Evolutionary conservation across 2,888 invertebrate species (phyloP).

Genomic region (Eupithecia centaureata): DNA sequence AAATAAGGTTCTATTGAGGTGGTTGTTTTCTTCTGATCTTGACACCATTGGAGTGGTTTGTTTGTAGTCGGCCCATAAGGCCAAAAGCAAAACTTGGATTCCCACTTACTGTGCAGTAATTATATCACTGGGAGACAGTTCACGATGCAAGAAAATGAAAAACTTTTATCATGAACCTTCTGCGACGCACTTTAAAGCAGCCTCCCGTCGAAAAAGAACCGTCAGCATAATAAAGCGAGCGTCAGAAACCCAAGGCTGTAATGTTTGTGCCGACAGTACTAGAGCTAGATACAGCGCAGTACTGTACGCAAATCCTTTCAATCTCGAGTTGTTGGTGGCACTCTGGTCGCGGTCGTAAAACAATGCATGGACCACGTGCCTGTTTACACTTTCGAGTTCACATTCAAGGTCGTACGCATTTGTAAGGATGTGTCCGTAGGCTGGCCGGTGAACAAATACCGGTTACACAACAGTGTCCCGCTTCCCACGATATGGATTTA

Average conservation of each 20-base stretch:
- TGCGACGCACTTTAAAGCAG: neutral
- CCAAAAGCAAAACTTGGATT: neutral
- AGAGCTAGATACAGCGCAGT: constrained; percentile 1
- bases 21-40: neutral
- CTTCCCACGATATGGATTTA: constrained; percentile 77
- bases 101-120: no score
- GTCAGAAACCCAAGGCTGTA: neutral
- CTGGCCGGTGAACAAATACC: constrained; percentile 79
- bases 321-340: constrained; percentile 58
- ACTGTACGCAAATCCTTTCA: constrained; percentile 42
- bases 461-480: constrained; percentile 80
- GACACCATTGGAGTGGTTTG: neutral
- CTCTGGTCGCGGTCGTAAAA: constrained; percentile 76
- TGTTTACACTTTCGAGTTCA: constrained; percentile 83
- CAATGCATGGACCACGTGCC: constrained; percentile 83
- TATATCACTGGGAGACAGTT: neutral
- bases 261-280: constrained; percentile 1
- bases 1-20: no score
- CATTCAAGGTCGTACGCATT: constrained; percentile 83
- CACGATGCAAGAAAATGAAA: neutral
- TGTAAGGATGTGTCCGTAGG: constrained; percentile 83
- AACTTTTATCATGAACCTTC: neutral
- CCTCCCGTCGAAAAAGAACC: constrained; percentile 4
- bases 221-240: neutral
- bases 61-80: neutral